Evolutionary conservation across 1,140 invertebrate species (phyloP), one percentile per base, ranked within the genome.

Genomic region (Acromyrmex heyeri): DNA sequence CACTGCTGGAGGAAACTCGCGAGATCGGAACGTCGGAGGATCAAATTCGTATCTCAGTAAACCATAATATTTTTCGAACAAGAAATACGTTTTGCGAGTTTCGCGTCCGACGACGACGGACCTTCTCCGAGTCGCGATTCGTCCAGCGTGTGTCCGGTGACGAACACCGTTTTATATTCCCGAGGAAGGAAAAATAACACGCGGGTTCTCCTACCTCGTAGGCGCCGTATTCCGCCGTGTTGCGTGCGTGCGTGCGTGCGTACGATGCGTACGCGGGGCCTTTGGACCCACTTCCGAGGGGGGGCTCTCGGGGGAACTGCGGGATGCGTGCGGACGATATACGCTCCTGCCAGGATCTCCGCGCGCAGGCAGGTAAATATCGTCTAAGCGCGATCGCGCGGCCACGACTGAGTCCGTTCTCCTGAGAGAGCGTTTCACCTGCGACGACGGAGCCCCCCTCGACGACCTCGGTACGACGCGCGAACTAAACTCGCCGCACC

Each of bases 371-470:
- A 88, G 62, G 55, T 79, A 79, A 88, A 90, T 90, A 86, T 86
- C 86, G 83, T 90, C 62, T 87, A 64, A 27, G 90, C 89, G 89
- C 89, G 90, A 91, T 91, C 89, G 90, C 90, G 89, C 89, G 83
- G 83, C 77, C 64, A 81, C 90, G 78, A 91, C 90, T 91, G 90
- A 90, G 72, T 85, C 77, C 81, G 81, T 85, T 90, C 87, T 90
- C 81, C 82, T 87, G 72, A 78, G 87, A 70, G 82, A 79, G 44
- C 87, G 89, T 86, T 91, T 90, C 90, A 91, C 89, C 90, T 90
- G 90, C 90, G 90, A 90, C 87, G 82, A 81, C 77, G 24, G 89
- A 86, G 89, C 82, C 90, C 90, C 77, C 90, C 86, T 90, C 73
- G 62, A 59, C 88, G 64, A 55, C 65, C 81, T 67, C 78, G 82